phyloP scores from a whole-genome alignment of 2,113 vertebrate genomes.

The Zosterops pallidus region DNA sequence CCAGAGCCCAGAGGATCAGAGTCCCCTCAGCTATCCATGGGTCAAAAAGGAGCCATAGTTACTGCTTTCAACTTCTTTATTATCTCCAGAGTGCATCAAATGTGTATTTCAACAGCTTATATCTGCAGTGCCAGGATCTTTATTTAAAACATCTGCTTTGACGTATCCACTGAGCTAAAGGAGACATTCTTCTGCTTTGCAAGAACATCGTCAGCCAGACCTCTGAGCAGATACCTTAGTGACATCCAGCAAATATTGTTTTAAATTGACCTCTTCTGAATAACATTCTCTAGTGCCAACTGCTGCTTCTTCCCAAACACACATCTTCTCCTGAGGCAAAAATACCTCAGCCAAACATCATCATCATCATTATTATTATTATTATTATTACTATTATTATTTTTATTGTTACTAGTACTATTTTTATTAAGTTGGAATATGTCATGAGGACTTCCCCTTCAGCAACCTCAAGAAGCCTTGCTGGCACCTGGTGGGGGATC shows the following conservation, averaged over 20 bases:
- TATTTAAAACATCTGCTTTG: constrained; percentile 7
- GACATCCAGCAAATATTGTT: neutral
- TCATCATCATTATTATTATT: rapidly evolving
- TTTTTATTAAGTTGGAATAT: neutral
- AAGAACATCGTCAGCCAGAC: neutral
- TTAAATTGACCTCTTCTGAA: neutral
- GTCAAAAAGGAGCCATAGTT: neutral
- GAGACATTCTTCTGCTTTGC: neutral
- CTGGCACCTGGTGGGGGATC: constrained; percentile 53
- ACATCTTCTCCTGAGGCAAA: neutral
- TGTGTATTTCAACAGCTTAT: rapidly evolving
- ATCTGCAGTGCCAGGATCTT: neutral
- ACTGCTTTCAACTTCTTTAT: neutral
- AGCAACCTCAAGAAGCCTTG: constrained; percentile 46
- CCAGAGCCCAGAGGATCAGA: neutral
- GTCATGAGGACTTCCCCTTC: constrained; percentile 50
- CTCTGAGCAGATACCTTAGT: neutral
- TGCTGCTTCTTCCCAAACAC: neutral
- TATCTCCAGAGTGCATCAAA: neutral
- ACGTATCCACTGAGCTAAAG: neutral
- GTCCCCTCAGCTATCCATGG: neutral
- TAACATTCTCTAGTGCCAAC: neutral
- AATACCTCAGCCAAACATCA: neutral
- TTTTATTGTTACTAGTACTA: neutral
- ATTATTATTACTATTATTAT: neutral